phyloP scores from a whole-genome alignment of 2,113 vertebrate species.

The Rhagologus leucostigma region DNA sequence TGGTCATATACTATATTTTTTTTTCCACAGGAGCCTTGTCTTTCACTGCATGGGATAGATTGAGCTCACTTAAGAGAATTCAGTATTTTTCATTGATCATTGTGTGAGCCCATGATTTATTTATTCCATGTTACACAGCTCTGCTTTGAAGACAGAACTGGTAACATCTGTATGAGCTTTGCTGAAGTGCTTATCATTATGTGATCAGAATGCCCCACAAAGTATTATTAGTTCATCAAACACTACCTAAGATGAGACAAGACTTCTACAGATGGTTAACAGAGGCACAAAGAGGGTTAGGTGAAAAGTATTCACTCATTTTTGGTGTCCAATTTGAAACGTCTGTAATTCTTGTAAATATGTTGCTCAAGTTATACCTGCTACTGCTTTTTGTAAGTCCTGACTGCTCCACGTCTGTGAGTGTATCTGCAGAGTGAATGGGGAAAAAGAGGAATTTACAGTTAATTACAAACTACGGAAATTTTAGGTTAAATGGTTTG shows the following conservation, averaged over 20 bases:
- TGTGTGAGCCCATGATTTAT: not conserved
- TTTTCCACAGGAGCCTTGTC: not conserved
- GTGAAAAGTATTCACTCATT: not conserved
- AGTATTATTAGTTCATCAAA: not conserved
- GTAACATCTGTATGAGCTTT: not conserved
- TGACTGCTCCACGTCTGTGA: not conserved
- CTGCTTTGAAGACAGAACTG: not conserved
- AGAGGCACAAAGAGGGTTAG: not conserved
- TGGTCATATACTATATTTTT: not conserved
- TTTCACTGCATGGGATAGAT: not conserved
- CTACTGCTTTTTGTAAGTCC: not conserved
- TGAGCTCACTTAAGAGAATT: not conserved
- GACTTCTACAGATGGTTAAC: not conserved
- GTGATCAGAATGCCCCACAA: not conserved
- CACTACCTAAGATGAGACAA: not conserved
- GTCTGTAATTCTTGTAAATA: not conserved
- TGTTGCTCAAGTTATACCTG: not conserved
- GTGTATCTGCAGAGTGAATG: not conserved
- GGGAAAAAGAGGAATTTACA: not conserved
- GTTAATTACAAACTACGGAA: not conserved
- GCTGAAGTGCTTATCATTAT: not conserved
- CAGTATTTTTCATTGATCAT: not conserved
- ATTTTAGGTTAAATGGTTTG: not conserved
- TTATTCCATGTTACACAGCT: not conserved
- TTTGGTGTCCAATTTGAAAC: not conserved